Conservation (phyloP, 2,113 vertebrate species). For the Gobiocypris rarus region DNA sequence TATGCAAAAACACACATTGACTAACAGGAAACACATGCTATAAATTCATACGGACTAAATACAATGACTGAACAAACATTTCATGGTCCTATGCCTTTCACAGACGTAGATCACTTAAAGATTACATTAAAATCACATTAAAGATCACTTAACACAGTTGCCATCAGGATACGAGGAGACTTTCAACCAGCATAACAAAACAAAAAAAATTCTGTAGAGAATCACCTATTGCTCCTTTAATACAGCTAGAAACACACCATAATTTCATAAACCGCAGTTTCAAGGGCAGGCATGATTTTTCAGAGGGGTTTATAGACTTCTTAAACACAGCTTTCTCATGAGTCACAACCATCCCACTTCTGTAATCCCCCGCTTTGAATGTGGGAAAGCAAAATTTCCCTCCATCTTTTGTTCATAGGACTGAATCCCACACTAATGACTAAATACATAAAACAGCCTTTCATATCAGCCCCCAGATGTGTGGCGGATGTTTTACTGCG, state of each 20-base stretch:
- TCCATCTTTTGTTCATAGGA: slow-evolving; percentile 64
- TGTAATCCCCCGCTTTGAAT: slow-evolving; percentile 37
- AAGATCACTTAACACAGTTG: no score
- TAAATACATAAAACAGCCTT: slow-evolving; percentile 60
- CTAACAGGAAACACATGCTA: no score
- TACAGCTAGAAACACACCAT: not conserved
- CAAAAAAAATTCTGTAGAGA: no score
- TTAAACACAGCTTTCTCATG: slow-evolving; percentile 63
- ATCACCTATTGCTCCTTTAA: no score
- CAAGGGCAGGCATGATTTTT: slow-evolving; percentile 28
- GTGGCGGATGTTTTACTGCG: not conserved
- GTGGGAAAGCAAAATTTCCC: slow-evolving; percentile 68
- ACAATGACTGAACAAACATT: no score
- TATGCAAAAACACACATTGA: no score
- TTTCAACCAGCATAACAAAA: no score
- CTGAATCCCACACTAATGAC: slow-evolving; percentile 62
- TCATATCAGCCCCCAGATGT: not conserved
- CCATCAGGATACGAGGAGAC: no score
- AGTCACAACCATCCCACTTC: slow-evolving; percentile 60
- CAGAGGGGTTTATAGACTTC: slow-evolving; percentile 57
- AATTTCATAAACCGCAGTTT: slow-evolving; percentile 12
- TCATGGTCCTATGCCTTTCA: no score
- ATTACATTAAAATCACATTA: no score
- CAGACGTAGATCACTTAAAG: no score
- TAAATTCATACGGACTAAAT: no score